Evolutionary conservation across 2,888 invertebrate genomes (phyloP).

Genomic region (Apamea epomidion): DNA sequence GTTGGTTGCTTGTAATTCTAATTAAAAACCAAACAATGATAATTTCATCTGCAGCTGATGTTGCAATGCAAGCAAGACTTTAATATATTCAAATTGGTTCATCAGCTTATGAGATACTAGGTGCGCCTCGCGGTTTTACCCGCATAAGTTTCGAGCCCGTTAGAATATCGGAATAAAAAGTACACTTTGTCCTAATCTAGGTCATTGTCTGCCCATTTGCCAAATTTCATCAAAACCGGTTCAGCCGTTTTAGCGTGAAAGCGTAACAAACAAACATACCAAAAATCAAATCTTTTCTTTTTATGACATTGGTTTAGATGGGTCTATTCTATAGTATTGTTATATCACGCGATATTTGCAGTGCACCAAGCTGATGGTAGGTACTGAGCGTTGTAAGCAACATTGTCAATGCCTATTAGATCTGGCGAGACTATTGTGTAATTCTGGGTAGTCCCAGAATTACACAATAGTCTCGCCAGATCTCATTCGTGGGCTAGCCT

Average conservation of each 20-base stretch:
- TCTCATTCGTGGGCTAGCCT: neutral
- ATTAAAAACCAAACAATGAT: conserved; percentile 30
- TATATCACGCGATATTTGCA: neutral
- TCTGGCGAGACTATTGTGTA: no score
- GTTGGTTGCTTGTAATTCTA: conserved; percentile 5
- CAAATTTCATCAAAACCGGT: neutral
- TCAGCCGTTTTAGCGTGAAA: neutral
- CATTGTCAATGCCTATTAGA: neutral
- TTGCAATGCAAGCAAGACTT: conserved; percentile 19
- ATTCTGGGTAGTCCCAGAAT: neutral
- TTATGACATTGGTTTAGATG: neutral
- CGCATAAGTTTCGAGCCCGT: neutral
- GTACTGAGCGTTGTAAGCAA: neutral
- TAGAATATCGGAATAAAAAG: neutral
- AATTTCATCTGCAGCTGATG: conserved; percentile 6
- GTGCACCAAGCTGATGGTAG: neutral
- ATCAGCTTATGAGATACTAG: conserved; percentile 3
- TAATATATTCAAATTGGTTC: conserved; percentile 28
- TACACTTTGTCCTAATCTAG: neutral
- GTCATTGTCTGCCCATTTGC: neutral
- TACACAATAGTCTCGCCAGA: neutral
- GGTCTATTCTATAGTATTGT: neutral
- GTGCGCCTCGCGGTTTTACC: neutral
- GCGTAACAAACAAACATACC: neutral
- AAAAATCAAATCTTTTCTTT: neutral